These are phyloP conservation scores for Pseudomyrmex gracilis DNA, from an alignment of 1,140 invertebrate species.

Conservation along the genomic window DNA sequence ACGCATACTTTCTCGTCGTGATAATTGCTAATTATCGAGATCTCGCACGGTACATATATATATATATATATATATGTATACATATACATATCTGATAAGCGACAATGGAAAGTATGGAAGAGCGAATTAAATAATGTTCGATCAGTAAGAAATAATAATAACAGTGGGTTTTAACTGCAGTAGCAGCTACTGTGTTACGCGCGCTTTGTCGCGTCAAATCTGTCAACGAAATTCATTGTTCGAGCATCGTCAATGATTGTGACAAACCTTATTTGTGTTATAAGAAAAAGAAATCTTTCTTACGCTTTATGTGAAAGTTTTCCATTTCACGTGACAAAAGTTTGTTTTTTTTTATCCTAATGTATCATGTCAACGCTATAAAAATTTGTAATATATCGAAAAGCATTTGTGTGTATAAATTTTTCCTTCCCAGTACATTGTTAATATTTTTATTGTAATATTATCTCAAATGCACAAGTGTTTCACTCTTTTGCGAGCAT, in stretches of 20 bases:
- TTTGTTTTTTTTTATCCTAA: not conserved
- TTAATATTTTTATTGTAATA: not conserved
- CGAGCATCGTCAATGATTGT: not conserved
- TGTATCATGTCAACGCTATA: not conserved
- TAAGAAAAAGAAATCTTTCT: not conserved
- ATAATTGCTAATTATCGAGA: slow-evolving; percentile 5
- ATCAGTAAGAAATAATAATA: not conserved
- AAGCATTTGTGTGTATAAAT: not conserved
- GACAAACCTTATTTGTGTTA: not conserved
- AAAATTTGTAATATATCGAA: not conserved
- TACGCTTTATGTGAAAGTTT: not conserved
- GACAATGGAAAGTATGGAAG: not conserved
- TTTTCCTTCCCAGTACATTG: not conserved
- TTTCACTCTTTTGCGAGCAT: not conserved
- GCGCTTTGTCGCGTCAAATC: not conserved
- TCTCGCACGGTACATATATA: not conserved
- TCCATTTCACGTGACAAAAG: not conserved
- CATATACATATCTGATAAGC: not conserved
- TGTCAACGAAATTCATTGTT: not conserved
- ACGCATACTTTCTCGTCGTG: not conserved
- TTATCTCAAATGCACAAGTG: not conserved
- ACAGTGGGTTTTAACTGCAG: not conserved
- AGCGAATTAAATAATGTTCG: not conserved
- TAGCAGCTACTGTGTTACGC: not conserved
- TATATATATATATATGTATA: too few relatives aligned